These are phyloP conservation scores for Lophius americanus DNA, from an alignment of 2,797 vertebrate genomes.

Conservation along the genomic window DNA sequence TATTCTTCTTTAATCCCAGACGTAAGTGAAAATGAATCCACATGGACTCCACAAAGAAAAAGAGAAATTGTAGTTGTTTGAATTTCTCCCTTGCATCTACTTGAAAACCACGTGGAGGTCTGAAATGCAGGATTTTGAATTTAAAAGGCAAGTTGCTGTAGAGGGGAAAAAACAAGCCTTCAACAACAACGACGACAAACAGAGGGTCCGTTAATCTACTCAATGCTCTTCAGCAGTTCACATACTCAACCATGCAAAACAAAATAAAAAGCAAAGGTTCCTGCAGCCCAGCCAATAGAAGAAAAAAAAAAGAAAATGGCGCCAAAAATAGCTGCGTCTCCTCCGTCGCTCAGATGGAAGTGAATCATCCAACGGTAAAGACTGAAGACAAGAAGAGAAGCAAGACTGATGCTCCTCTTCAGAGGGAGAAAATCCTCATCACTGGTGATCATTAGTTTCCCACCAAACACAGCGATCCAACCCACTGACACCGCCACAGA, in stretches of 20 bases:
- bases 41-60: not conserved
- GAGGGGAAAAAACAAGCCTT: not conserved
- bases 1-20: not conserved
- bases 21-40: constrained; percentile 4
- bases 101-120: not conserved
- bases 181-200: not conserved
- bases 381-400: constrained; percentile 8
- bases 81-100: not conserved
- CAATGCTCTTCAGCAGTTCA: constrained; percentile 22
- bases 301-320: constrained; percentile 49
- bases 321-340: constrained; percentile 52
- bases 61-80: not conserved
- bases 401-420: not conserved
- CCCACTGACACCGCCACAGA: constrained; percentile 14
- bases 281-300: constrained; percentile 11
- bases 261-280: not conserved
- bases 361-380: constrained; percentile 16
- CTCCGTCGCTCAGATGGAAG: constrained; percentile 13
- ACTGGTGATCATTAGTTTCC: constrained; percentile 26
- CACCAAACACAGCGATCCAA: not conserved
- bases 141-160: not conserved
- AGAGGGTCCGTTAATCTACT: not conserved
- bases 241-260: not conserved
- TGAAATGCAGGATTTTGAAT: not conserved
- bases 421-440: constrained; percentile 17